These are phyloP conservation scores for Probosciger aterrimus DNA, from an alignment of 2,113 vertebrate species.

Conservation along the genomic window DNA sequence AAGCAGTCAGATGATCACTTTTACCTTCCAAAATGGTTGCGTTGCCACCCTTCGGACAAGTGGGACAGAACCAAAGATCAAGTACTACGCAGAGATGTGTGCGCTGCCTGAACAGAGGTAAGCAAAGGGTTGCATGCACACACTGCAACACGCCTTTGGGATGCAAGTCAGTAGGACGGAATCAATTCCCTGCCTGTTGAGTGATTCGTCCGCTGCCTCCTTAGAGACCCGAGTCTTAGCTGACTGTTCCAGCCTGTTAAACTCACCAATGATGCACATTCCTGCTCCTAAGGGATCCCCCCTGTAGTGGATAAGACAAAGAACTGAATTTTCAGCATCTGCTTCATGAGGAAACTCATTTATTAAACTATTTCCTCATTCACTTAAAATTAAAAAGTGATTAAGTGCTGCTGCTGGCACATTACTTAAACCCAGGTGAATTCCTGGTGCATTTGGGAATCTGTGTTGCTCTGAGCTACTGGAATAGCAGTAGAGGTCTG, in stretches of 20 bases:
- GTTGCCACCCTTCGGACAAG: slow-evolving; percentile 91
- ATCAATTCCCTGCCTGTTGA: rapidly evolving
- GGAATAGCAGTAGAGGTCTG: rapidly evolving
- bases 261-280: background rate
- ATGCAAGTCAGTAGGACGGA: background rate
- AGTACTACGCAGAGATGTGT: slow-evolving; percentile 92
- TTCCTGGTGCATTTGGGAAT: background rate
- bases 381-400: background rate
- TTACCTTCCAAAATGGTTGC: slow-evolving; percentile 87
- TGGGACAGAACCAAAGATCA: slow-evolving; percentile 97
- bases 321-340: background rate
- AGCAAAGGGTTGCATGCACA: background rate
- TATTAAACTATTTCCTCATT: rapidly evolving
- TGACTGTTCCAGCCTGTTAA: background rate
- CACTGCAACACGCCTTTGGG: rapidly evolving
- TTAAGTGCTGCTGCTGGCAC: background rate
- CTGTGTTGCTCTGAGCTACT: background rate
- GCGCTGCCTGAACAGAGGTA: slow-evolving; percentile 83
- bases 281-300: background rate
- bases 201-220: background rate
- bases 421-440: background rate
- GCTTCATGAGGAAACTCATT: rapidly evolving
- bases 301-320: background rate
- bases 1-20: slow-evolving; percentile 95
- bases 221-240: background rate